Conservation (phyloP, 2,113 vertebrate species). For the Epinephelus lanceolatus region DNA sequence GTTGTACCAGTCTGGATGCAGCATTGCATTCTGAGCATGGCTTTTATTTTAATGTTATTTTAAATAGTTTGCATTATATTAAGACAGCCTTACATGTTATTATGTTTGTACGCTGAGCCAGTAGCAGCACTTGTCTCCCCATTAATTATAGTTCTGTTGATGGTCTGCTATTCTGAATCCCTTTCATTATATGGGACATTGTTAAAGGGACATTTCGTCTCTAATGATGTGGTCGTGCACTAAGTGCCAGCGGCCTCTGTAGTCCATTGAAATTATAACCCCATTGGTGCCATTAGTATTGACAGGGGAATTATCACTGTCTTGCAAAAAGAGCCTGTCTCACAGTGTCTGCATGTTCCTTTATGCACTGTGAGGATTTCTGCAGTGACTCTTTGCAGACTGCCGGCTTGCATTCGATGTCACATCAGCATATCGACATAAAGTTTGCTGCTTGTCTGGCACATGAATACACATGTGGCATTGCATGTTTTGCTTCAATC, state of each 20-base stretch:
- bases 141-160: neutral
- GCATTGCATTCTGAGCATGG: neutral
- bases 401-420: neutral
- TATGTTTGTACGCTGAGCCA: neutral
- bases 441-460: neutral
- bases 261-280: conserved; percentile 26
- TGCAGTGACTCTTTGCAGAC: neutral
- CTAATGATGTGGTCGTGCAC: neutral
- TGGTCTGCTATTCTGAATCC: conserved; percentile 1
- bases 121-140: neutral
- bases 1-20: neutral
- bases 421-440: too few species aligned
- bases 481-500: neutral
- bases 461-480: neutral
- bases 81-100: neutral
- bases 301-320: conserved; percentile 12
- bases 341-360: neutral
- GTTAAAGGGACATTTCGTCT: neutral
- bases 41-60: neutral
- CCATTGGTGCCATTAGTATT: neutral
- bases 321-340: neutral
- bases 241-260: neutral
- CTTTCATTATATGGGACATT: neutral
- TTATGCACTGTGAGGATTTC: neutral
- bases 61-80: neutral